phyloP scores from a whole-genome alignment of 1,140 invertebrate genomes.

The Cotesia vestalis region DNA sequence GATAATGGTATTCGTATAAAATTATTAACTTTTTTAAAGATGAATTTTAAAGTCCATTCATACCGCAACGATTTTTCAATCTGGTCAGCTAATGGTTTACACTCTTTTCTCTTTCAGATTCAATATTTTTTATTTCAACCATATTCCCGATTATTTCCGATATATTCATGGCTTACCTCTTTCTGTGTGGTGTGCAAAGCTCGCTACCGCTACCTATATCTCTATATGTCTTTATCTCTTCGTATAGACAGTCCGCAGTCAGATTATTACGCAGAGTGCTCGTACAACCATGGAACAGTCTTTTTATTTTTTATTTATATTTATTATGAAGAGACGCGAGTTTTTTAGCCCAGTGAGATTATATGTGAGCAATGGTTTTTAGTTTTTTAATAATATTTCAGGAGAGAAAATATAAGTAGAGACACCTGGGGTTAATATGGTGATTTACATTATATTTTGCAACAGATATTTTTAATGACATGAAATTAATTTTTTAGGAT shows the following conservation, averaged over 20 bases:
- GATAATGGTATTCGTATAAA: background rate
- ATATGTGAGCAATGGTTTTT: too few species aligned
- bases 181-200: background rate
- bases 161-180: slow-evolving; percentile 12
- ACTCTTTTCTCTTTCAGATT: background rate
- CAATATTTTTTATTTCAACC: background rate
- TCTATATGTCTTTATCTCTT: slow-evolving; percentile 20
- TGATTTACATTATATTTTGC: too few species aligned
- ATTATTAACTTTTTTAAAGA: too few species aligned
- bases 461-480: too few species aligned
- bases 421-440: too few species aligned
- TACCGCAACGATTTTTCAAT: background rate
- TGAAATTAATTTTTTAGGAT: too few species aligned
- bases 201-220: background rate
- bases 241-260: slow-evolving; percentile 21
- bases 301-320: slow-evolving; percentile 13
- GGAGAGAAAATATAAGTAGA: too few species aligned
- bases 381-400: too few species aligned
- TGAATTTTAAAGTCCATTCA: slow-evolving; percentile 5
- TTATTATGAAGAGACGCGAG: background rate
- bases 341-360: background rate
- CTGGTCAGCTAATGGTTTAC: slow-evolving; percentile 4
- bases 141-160: slow-evolving; percentile 27
- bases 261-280: slow-evolving; percentile 33
- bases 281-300: slow-evolving; percentile 19